Conservation (phyloP, 2,888 invertebrate species). For the Xestia rhomboidea region DNA sequence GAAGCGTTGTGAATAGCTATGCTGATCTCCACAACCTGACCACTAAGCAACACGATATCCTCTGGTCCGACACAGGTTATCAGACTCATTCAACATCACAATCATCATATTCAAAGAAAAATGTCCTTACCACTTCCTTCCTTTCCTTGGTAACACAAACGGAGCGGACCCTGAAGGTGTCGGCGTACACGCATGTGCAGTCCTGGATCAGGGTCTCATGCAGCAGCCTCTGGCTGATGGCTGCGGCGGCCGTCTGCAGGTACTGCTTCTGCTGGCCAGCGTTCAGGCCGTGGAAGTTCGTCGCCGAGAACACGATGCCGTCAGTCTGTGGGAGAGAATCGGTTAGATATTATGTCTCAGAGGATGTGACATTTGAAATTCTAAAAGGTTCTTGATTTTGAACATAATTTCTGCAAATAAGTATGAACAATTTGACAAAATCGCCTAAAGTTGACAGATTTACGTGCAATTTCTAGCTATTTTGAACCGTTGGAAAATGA, state of each 20-base stretch:
- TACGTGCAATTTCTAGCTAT: too few species aligned
- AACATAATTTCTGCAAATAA: too few species aligned
- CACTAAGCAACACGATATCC: background rate
- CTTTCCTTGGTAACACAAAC: slow-evolving; percentile 80
- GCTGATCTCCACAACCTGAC: background rate
- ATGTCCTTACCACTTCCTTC: slow-evolving; percentile 81
- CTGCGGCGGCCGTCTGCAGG: slow-evolving; percentile 88
- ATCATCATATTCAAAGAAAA: background rate
- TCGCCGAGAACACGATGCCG: slow-evolving; percentile 92
- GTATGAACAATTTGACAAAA: too few species aligned
- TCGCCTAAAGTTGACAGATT: too few species aligned
- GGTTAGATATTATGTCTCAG: background rate
- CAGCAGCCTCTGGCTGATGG: slow-evolving; percentile 83
- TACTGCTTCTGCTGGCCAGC: slow-evolving; percentile 91
- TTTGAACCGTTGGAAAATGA: too few species aligned
- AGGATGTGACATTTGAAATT: too few species aligned
- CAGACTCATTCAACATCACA: background rate
- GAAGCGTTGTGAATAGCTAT: too few species aligned
- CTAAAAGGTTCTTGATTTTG: too few species aligned
- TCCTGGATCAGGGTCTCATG: slow-evolving; percentile 81
- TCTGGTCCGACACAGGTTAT: background rate
- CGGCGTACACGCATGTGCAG: slow-evolving; percentile 83
- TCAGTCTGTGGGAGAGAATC: slow-evolving; percentile 83
- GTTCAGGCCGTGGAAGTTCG: slow-evolving; percentile 90
- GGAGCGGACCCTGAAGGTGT: slow-evolving; percentile 80